phyloP scores from a whole-genome alignment of 1,140 invertebrate genomes.

The Sycobia sp. region DNA sequence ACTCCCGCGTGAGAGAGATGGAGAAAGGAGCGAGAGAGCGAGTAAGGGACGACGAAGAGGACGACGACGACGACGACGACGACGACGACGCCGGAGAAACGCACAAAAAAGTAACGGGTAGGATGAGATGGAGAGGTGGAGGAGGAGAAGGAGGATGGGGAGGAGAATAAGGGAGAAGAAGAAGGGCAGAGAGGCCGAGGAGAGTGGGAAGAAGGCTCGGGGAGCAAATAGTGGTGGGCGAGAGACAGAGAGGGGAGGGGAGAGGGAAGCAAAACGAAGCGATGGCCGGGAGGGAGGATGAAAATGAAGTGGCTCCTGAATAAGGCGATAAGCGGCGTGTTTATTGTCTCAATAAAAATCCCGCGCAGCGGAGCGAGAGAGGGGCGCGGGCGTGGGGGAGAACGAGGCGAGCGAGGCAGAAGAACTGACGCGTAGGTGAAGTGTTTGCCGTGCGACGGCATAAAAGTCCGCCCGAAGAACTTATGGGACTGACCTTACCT shows the following conservation, averaged over 20 bases:
- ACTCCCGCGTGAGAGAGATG: no score
- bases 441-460: slow-evolving; percentile 29
- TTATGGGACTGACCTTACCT: slow-evolving; percentile 32
- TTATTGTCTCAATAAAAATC: slow-evolving; percentile 31
- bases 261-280: neutral
- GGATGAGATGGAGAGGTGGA: neutral
- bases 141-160: neutral
- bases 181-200: neutral
- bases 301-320: slow-evolving; percentile 22
- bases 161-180: neutral
- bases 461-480: slow-evolving; percentile 28
- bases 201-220: neutral
- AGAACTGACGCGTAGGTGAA: slow-evolving; percentile 20
- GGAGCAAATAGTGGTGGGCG: neutral
- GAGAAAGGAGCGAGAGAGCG: no score
- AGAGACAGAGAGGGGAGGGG: neutral
- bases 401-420: no score
- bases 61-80: neutral
- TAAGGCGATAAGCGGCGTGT: slow-evolving; percentile 28
- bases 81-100: neutral
- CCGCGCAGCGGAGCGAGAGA: slow-evolving; percentile 7
- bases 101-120: neutral
- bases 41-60: no score
- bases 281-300: neutral
- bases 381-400: no score